Evolutionary conservation across 2,888 invertebrate genomes (phyloP).

Genomic region (Athalia cordata): DNA sequence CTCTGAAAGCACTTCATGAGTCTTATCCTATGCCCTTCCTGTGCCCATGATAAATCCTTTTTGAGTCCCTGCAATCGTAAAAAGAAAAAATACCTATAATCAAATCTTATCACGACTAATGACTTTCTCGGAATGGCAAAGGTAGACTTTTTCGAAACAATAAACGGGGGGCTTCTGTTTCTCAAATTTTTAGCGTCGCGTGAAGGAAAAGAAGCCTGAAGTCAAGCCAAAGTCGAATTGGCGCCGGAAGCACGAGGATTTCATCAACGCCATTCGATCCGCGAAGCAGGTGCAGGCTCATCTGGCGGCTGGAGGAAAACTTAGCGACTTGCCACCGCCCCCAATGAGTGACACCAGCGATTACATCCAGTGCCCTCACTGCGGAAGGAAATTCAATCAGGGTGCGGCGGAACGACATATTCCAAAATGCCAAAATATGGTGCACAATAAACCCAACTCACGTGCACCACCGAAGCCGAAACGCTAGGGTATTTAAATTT

Average conservation of each 20-base stretch:
- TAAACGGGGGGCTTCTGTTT: not conserved
- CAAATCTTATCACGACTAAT: too few relatives aligned
- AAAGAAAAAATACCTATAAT: too few relatives aligned
- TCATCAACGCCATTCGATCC: conserved; percentile 91
- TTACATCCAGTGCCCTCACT: conserved; percentile 93
- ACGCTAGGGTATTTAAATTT: conserved; percentile 52
- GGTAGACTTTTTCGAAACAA: too few relatives aligned
- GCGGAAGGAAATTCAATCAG: conserved; percentile 89
- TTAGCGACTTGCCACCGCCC: conserved; percentile 92
- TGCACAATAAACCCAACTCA: conserved; percentile 85
- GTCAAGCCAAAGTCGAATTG: conserved; percentile 80
- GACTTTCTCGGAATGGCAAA: too few relatives aligned
- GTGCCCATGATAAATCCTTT: not conserved
- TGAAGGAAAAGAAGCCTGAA: conserved; percentile 59
- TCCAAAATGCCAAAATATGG: conserved; percentile 90
- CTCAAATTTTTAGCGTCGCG: conserved; percentile 12
- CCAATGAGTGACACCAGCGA: conserved; percentile 93
- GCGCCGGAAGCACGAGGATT: conserved; percentile 95
- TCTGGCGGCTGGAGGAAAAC: conserved; percentile 88
- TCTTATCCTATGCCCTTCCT: too few relatives aligned
- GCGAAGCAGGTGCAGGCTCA: conserved; percentile 90
- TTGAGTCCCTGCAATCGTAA: too few relatives aligned
- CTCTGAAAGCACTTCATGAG: too few relatives aligned
- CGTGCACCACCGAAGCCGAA: conserved; percentile 57
- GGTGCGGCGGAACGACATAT: conserved; percentile 92